phyloP scores from a whole-genome alignment of 2,113 vertebrate genomes.

The Mobula hypostoma region DNA sequence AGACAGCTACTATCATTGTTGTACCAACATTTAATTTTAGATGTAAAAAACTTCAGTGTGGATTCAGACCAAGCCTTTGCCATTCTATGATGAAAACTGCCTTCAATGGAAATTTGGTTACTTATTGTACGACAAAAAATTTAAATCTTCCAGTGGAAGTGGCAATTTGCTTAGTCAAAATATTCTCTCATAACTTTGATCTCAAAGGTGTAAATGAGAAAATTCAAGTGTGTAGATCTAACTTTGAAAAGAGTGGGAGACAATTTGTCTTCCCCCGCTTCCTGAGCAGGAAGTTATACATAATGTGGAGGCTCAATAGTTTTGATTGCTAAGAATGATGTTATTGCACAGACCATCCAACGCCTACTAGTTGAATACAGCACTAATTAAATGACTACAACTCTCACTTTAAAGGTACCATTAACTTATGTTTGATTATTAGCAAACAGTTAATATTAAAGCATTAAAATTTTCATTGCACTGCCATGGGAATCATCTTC shows the following conservation, averaged over 20 bases:
- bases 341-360: background rate
- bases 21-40: background rate
- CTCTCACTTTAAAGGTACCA: background rate
- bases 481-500: background rate
- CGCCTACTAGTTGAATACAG: conserved; percentile 8
- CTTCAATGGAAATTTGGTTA: conserved; percentile 28
- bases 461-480: background rate
- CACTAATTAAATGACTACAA: conserved; percentile 16
- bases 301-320: background rate
- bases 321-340: background rate
- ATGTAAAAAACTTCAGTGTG: background rate
- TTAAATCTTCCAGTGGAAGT: background rate
- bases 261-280: background rate
- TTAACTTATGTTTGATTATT: background rate
- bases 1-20: background rate
- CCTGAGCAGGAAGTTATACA: background rate
- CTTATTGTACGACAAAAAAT: background rate
- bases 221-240: conserved; percentile 8
- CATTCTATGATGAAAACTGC: background rate
- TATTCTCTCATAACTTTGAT: background rate
- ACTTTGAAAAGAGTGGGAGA: conserved; percentile 7
- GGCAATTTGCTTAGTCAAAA: conserved; percentile 21
- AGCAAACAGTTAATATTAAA: background rate
- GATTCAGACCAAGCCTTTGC: background rate
- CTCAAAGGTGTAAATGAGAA: background rate